Evolutionary conservation across 2,888 invertebrate genomes (phyloP).

Genomic region (Fabriciana adippe): DNA sequence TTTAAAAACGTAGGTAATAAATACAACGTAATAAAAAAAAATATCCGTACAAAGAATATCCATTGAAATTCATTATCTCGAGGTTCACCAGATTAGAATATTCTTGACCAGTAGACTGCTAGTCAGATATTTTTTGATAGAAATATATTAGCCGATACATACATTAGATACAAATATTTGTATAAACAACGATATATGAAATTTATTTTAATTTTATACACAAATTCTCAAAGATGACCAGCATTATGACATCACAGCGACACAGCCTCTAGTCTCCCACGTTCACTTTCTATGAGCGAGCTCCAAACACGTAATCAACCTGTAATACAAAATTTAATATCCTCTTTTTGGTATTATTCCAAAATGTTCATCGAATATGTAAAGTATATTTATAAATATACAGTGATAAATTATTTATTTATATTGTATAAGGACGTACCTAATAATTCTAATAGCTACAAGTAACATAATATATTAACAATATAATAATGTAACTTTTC

Average conservation of each 20-base stretch:
- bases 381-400: background rate
- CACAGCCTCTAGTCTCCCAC: conserved; percentile 53
- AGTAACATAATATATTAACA: no score
- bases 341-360: background rate
- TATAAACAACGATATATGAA: background rate
- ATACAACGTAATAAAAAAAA: no score
- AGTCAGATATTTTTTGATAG: no score
- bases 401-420: background rate
- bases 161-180: background rate
- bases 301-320: conserved; percentile 51
- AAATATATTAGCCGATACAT: no score
- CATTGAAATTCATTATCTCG: no score
- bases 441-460: no score
- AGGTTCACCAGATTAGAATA: no score
- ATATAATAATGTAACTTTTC: no score
- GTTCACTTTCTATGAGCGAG: conserved; percentile 68
- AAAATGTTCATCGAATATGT: background rate
- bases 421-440: no score
- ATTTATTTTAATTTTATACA: background rate
- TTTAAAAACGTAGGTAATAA: no score
- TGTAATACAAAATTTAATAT: conserved; percentile 45
- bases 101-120: no score
- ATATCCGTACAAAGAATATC: no score
- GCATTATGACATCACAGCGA: conserved; percentile 27
- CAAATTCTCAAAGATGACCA: conserved; percentile 14